Base-by-base conservation (phyloP, 2,797 vertebrate genomes). In the Anas flavirostris region DNA sequence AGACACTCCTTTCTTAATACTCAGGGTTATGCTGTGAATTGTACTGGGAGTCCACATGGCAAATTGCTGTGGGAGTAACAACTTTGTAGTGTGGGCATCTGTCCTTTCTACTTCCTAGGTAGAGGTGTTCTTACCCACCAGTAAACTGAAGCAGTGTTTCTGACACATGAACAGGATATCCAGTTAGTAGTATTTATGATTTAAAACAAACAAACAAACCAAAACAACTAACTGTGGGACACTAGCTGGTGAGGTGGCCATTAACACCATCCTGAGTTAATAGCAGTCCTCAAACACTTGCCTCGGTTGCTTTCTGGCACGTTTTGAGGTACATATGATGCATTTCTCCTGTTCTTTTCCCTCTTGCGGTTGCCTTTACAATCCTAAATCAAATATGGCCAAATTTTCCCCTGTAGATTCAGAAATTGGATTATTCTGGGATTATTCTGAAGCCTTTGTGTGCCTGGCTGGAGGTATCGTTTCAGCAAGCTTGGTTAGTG, bases 301-400 rank as follows among this genome's bases (percentile, higher is more conserved):
- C 33, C n/a, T 86, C 0, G 0, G 52, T 72, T 72, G 64, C 58
- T 75, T 75, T 87, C 19, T 37, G 79, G 15, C 53, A 5, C 13
- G 7, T 77, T 92, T 85, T 87, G 22, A 33, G 39, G 26, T 0
- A 0, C 4, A 43, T 56, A 52, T 29, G n/a, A 21, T 11, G 6
- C 21, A 4, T 2, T 1, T 1, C 12, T 58, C 50, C 48, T 46
- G 15, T 89, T 66, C 13, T 56, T 16, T 19, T 35, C 46, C 25
- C 4, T 58, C 35, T 67, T 0, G 0, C 22, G 41, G 33, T 19
- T 63, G 11, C 12, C 9, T 92, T 91, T 76, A 31, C 0, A 1
- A 15, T 77, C 22, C 21, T 29, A 11, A 59, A 73, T 70, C 25
- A 21, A 25, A 86, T 31, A 22, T 4, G n/a, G 16, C 46, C 18